A percentile compares a stretch with the other conserved stretches of the same genome.
These are phyloP conservation scores for Noctua fimbriata DNA, from an alignment of 2,888 invertebrate species.

Conservation along the genomic window DNA sequence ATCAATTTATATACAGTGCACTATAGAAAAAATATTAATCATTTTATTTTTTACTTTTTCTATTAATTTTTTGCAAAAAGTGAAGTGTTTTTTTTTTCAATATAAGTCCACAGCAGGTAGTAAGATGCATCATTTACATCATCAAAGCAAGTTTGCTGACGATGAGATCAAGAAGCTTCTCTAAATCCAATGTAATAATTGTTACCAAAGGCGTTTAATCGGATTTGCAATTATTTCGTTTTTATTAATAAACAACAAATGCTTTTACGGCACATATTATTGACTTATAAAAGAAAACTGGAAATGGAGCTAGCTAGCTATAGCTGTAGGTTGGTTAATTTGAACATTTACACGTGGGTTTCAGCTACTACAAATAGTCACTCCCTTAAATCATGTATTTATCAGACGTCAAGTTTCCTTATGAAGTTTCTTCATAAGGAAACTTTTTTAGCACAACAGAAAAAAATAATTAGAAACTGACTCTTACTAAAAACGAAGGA, in stretches of 20 bases:
- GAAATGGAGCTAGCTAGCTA: too few relatives aligned
- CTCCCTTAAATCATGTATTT: slow-evolving; percentile 6
- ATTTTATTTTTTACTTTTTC: too few relatives aligned
- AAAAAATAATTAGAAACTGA: not conserved
- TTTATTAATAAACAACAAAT: not conserved
- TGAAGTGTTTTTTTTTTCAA: too few relatives aligned
- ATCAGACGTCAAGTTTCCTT: too few relatives aligned
- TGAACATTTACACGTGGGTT: not conserved
- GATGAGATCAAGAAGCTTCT: slow-evolving; percentile 48
- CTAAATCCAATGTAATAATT: slow-evolving; percentile 57
- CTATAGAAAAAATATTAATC: too few relatives aligned
- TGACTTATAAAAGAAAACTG: not conserved
- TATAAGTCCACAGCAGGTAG: too few relatives aligned
- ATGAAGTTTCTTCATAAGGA: too few relatives aligned
- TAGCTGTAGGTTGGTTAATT: too few relatives aligned
- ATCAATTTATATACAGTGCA: too few relatives aligned
- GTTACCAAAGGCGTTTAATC: not conserved
- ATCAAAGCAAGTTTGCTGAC: not conserved
- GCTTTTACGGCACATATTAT: not conserved
- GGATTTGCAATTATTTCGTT: not conserved
- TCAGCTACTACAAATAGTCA: not conserved
- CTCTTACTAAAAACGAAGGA: not conserved
- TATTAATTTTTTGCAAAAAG: too few relatives aligned
- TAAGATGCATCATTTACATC: not conserved
- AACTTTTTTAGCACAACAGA: not conserved